Percentiles rank a stretch among this genome's conserved stretches.
phyloP scores from a whole-genome alignment of 53 echinoderm and acorn worm species.

The Paelopatides confundens region DNA sequence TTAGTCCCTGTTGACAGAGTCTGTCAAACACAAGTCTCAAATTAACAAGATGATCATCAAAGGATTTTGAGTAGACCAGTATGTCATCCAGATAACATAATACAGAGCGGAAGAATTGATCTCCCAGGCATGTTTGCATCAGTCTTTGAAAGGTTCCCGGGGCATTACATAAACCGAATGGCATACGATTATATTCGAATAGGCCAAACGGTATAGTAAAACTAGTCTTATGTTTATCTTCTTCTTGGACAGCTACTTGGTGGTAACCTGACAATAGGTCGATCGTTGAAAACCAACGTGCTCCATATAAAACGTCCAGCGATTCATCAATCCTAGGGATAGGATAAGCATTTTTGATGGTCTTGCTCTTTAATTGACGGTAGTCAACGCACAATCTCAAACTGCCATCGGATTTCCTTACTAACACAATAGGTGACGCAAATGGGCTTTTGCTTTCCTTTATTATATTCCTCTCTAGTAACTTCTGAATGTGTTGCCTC shows the following conservation, averaged over 20 bases:
- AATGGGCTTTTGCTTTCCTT: slow-evolving; percentile 7
- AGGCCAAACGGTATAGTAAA: slow-evolving; percentile 51
- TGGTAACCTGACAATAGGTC: slow-evolving; percentile 32
- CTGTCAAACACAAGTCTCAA: slow-evolving; percentile 53
- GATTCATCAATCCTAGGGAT: slow-evolving; percentile 47
- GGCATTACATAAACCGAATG: slow-evolving; percentile 43
- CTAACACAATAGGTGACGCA: slow-evolving; percentile 24
- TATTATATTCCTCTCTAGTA: slow-evolving; percentile 23
- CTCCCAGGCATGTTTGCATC: slow-evolving; percentile 45
- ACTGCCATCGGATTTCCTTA: slow-evolving; percentile 17
- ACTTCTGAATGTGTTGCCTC: slow-evolving; percentile 55
- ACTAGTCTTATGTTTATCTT: slow-evolving; percentile 36
- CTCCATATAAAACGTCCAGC: slow-evolving; percentile 10
- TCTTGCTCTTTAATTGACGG: slow-evolving; percentile 11
- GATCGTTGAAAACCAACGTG: slow-evolving; percentile 33
- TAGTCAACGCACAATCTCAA: slow-evolving; percentile 28
- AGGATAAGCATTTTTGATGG: slow-evolving; percentile 26
- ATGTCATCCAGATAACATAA: slow-evolving; percentile 60
- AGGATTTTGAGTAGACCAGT: slow-evolving; percentile 48
- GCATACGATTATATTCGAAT: slow-evolving; percentile 41
- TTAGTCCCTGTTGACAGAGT: slow-evolving; percentile 57
- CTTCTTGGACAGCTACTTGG: slow-evolving; percentile 34
- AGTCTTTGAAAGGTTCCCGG: slow-evolving; percentile 57
- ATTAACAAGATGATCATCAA: slow-evolving; percentile 50
- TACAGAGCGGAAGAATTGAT: slow-evolving; percentile 36